Base-by-base conservation (phyloP, 2,113 vertebrate species). In the Lucifuga dentata region DNA sequence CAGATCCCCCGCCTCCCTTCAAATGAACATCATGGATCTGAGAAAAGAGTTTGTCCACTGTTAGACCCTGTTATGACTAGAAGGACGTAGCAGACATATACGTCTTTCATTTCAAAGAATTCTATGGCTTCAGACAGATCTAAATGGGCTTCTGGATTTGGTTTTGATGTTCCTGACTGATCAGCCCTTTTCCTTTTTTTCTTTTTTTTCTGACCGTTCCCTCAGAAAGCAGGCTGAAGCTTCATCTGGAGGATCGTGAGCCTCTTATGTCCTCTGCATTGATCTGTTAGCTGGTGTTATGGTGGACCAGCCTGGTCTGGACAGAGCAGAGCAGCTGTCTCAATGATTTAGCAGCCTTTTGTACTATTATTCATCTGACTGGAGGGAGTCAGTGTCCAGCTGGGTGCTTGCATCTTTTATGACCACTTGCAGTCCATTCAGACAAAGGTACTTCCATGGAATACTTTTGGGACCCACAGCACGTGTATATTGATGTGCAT, bases 351-450 rank as follows among this genome's bases (percentile, higher is more conserved):
- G 80, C 79, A 90, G 81, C 71, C 86, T 83, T 92, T 91, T 92
- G 89, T 91, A 89, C 82, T 91, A 92, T 92, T 92, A 92, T 92
- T 92, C 81, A 92, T 89, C 73, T 78, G 79, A 86, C 82, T 80
- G 78, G 82, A 78, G 83, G 85, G 86, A 86, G 88, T 70, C 81
- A 68, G 67, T 81, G 83, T 89, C 84, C 80, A 81, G 84, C 86
- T 82, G 84, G 86, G 83, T 80, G 73, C 62, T 73, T 92, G 69
- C 83, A 92, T 92, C 84, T 91, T 92, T 91, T 66, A 92, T 92
- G 86, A 90, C 81, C 87, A 90, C 86, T 89, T 88, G 78, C 86
- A 80, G 85, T 78, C 88, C 86, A 69, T 86, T 86, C 83, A 85
- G 85, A 87, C 83, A 86, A 87, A 86, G 79, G 86, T 79, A 74